phyloP scores from a whole-genome alignment of 2,113 vertebrate species.

The Penelope pileata region DNA sequence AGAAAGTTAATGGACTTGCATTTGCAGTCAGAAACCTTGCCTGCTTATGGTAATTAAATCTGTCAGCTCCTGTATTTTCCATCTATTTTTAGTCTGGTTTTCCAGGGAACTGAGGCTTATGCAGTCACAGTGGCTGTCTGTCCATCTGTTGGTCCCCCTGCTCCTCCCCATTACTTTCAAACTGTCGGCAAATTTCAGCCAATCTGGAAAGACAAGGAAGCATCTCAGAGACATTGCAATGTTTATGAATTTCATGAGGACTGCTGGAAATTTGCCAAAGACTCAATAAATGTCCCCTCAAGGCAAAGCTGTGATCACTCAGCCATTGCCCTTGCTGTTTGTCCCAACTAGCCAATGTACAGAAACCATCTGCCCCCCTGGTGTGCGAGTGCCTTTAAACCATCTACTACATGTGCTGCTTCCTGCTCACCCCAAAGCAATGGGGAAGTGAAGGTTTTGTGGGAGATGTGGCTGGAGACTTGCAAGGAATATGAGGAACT shows the following conservation, averaged over 20 bases:
- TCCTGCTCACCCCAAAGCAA: background rate
- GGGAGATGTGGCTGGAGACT: background rate
- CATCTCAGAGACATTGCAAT: background rate
- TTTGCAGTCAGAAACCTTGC: background rate
- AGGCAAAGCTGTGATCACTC: background rate
- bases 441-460: background rate
- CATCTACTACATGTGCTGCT: background rate
- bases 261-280: background rate
- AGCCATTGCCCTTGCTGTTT: background rate
- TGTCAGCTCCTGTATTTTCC: slow-evolving; percentile 8
- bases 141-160: background rate
- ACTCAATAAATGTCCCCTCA: background rate
- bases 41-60: slow-evolving; percentile 1
- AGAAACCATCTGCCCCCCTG: rapidly evolving
- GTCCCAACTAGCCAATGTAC: rapidly evolving
- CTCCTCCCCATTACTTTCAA: background rate
- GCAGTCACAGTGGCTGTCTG: background rate
- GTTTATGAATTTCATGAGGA: background rate
- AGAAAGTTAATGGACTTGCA: background rate
- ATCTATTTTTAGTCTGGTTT: slow-evolving; percentile 18
- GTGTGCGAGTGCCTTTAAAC: background rate
- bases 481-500: background rate
- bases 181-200: slow-evolving; percentile 12
- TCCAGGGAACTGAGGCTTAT: background rate
- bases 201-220: background rate